A percentile compares a stretch with the other conserved stretches of the same genome.
These are phyloP conservation scores for Caenorhabditis angaria DNA, from an alignment of 2,888 invertebrate genomes.

Conservation along the genomic window DNA sequence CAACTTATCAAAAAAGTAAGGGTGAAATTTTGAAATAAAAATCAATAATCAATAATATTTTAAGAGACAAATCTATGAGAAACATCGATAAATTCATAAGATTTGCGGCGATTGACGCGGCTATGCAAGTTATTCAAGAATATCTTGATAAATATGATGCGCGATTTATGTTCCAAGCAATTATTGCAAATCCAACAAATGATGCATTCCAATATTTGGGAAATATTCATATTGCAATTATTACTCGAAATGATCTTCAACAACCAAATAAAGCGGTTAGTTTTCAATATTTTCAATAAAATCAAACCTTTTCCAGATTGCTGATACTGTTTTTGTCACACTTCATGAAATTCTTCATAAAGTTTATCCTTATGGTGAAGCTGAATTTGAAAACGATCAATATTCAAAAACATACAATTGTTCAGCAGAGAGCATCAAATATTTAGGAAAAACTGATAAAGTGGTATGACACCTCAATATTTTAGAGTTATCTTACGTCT, in stretches of 20 bases:
- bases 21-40: not conserved
- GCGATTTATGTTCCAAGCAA: conserved; percentile 35
- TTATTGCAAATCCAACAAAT: conserved; percentile 30
- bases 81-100: conserved; percentile 17
- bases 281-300: not conserved
- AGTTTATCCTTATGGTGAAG: conserved; percentile 21
- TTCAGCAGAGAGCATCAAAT: conserved; percentile 10
- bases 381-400: not conserved
- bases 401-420: conserved; percentile 14
- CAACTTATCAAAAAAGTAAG: conserved; percentile 10
- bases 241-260: conserved; percentile 28
- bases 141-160: conserved; percentile 13
- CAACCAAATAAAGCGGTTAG: conserved; percentile 32
- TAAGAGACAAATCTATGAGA: conserved; percentile 5
- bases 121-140: conserved; percentile 13
- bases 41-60: not conserved
- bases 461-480: conserved; percentile 8
- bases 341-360: conserved; percentile 32
- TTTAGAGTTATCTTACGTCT: not conserved
- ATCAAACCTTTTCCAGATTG: conserved; percentile 28
- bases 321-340: conserved; percentile 33
- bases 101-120: conserved; percentile 22
- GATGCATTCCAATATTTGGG: conserved; percentile 31
- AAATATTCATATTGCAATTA: conserved; percentile 32
- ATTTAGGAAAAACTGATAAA: conserved; percentile 22